phyloP scores from a whole-genome alignment of 2,888 invertebrate genomes.

The Leptothorax acervorum region DNA sequence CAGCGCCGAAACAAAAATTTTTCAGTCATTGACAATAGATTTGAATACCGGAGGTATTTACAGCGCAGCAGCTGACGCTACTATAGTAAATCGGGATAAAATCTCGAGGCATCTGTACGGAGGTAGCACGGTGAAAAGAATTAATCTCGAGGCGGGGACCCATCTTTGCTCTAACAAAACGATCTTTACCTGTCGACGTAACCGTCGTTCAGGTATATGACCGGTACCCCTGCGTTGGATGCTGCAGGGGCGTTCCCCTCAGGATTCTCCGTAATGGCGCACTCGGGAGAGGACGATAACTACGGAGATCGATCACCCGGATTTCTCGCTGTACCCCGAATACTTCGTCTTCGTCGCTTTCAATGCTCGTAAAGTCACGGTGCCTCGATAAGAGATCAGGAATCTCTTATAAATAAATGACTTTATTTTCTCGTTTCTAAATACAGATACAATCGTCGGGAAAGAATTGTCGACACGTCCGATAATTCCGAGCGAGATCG shows the following conservation, averaged over 20 bases:
- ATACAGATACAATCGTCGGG: not conserved
- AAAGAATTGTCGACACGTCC: not conserved
- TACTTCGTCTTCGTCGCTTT: not conserved
- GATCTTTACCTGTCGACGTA: conserved; percentile 73
- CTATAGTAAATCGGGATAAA: conserved; percentile 26
- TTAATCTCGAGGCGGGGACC: conserved; percentile 25
- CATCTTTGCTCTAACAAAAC: conserved; percentile 46
- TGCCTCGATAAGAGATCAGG: not conserved
- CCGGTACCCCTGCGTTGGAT: conserved; percentile 71
- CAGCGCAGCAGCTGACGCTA: conserved; percentile 29
- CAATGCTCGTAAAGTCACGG: not conserved
- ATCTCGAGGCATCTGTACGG: conserved; percentile 27
- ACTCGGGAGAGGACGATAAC: conserved; percentile 36
- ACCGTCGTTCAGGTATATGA: conserved; percentile 70
- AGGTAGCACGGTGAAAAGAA: conserved; percentile 55
- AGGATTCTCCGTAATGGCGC: conserved; percentile 78
- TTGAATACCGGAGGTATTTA: not conserved
- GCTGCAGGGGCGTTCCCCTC: conserved; percentile 76
- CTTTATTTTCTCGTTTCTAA: not conserved
- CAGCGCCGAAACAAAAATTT: not conserved
- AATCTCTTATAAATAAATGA: not conserved
- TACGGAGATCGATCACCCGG: conserved; percentile 17
- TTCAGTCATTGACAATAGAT: not conserved
- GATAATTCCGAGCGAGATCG: not conserved
- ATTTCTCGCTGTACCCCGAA: not conserved